These are phyloP conservation scores for Stercorarius parasiticus DNA, from an alignment of 2,113 vertebrate species.

Conservation along the genomic window DNA sequence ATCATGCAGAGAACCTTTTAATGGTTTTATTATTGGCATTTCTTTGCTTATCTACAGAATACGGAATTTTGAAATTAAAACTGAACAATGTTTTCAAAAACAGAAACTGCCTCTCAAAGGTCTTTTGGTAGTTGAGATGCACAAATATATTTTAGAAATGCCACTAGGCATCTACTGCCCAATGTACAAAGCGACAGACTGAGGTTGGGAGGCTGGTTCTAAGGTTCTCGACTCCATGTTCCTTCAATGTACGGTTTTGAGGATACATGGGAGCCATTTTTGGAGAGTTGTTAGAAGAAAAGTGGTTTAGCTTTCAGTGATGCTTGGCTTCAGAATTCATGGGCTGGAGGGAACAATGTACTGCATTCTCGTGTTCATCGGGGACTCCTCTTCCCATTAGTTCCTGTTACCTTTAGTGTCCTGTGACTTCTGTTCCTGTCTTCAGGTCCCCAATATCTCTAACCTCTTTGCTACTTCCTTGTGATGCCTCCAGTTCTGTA, in stretches of 20 bases:
- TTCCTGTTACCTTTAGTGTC: neutral
- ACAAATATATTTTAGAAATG: neutral
- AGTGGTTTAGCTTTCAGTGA: neutral
- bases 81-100: neutral
- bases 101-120: neutral
- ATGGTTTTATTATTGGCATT: neutral
- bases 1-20: neutral
- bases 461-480: neutral
- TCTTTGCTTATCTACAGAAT: neutral
- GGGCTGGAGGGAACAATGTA: neutral
- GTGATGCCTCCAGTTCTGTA: neutral
- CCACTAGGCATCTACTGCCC: neutral
- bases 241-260: neutral
- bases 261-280: neutral
- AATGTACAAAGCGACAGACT: neutral
- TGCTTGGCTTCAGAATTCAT: neutral
- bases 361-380: neutral
- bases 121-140: neutral
- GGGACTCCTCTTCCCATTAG: neutral
- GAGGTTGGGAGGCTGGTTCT: neutral
- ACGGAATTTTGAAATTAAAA: neutral
- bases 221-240: neutral
- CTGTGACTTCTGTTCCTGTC: neutral
- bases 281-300: neutral
- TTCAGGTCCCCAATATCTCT: neutral